Conservation (phyloP, 2,797 vertebrate species). For the Leptoclinus maculatus region DNA sequence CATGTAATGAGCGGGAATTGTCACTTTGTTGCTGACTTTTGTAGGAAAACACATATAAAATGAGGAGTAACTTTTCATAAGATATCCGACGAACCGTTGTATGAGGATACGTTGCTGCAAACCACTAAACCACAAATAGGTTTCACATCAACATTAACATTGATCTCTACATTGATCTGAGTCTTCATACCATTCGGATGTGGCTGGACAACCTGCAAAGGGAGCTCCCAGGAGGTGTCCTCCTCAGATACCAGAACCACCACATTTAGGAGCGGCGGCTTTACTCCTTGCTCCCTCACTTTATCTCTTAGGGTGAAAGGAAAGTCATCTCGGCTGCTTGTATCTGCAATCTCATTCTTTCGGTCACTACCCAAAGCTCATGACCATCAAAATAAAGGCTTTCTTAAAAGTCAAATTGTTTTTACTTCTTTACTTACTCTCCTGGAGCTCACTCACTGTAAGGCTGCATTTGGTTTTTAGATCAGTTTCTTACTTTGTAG, state of each 20-base stretch:
- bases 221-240: not conserved
- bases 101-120: too few relatives aligned
- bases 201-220: too few relatives aligned
- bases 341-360: not conserved
- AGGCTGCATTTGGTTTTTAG: conserved; percentile 4
- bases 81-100: too few relatives aligned
- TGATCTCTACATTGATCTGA: too few relatives aligned
- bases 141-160: too few relatives aligned
- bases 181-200: too few relatives aligned
- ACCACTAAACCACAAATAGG: too few relatives aligned
- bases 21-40: too few relatives aligned
- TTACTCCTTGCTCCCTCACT: not conserved
- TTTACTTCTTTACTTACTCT: not conserved
- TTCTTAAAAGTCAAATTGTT: not conserved
- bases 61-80: too few relatives aligned
- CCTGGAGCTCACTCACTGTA: not conserved
- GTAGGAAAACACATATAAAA: too few relatives aligned
- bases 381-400: not conserved
- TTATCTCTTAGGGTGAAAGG: not conserved
- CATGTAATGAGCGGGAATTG: too few relatives aligned
- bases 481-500: not conserved
- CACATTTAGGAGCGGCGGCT: not conserved
- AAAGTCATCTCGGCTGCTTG: not conserved
- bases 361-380: not conserved
- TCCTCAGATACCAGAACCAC: not conserved